Base-by-base conservation (phyloP, 1,140 invertebrate species). In the Melitaea cinxia region DNA sequence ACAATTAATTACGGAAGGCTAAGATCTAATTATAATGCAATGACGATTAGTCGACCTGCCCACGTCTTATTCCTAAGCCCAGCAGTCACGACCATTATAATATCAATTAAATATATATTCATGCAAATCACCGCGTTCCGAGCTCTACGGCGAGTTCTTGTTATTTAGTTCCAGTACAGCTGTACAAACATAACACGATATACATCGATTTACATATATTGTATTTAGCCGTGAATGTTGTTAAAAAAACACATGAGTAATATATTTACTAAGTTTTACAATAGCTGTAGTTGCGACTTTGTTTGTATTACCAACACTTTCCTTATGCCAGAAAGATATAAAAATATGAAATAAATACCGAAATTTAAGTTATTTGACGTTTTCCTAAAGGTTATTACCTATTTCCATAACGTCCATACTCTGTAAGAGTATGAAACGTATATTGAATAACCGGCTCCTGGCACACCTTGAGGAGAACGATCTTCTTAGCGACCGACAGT, bases 21-120 rank as follows among this genome's bases (percentile, higher is more conserved):
- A 33, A 33, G 30, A 33, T 33, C 7, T 39, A 47, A n/a, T 2
- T 23, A 7, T n/a, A 47, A 23, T 9, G 23, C 10, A 12, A 47
- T 21, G 10, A 17, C 19, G 23, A 57, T 39, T 9, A 39, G 21
- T 57, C 35, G n/a, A n/a, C 10, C 23, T 19, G 37, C 58, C 59
- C 15, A 54, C 49, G 49, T 14, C 12, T n/a, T 24, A 56, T 56
- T 56, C 10, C 14, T 42, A 14, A 56, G 14, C 54, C 35, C 15
- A n/a, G 17, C 30, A 50, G 21, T 60, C 47, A 39, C 24, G 21
- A 26, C 47, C 10, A 53, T 61, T 42, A 39, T 12, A 53, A 39
- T 28, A 15, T 30, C 26, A 52, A 37, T 53, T n/a, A 53, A 21
- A 61, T 61, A 54, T 42, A n/a, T n/a, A n/a, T 53, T 61, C 21